Evolutionary conservation across 2,888 invertebrate genomes (phyloP).

Genomic region (Tortrix viridana): DNA sequence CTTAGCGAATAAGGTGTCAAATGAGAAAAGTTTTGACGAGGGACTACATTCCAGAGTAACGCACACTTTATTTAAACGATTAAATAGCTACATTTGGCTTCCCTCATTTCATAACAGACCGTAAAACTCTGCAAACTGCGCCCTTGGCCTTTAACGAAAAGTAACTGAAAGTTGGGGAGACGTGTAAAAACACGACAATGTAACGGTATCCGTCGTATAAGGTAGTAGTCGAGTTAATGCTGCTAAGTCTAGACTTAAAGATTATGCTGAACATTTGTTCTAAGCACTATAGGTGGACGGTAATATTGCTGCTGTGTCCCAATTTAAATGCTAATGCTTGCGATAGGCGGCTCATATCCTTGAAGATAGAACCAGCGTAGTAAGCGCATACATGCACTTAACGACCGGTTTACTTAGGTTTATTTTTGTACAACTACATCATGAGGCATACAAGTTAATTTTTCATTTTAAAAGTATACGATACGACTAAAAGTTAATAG

Average conservation of each 20-base stretch:
- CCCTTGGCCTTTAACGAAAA: too few relatives aligned
- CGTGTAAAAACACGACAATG: too few relatives aligned
- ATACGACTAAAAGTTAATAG: neutral
- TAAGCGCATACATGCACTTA: slow-evolving; percentile 56
- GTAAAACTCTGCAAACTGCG: too few relatives aligned
- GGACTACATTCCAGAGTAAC: slow-evolving; percentile 1
- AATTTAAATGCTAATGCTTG: slow-evolving; percentile 71
- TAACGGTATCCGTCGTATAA: too few relatives aligned
- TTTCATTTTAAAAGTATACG: slow-evolving; percentile 29
- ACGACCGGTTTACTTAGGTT: slow-evolving; percentile 47
- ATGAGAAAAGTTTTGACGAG: slow-evolving; percentile 9
- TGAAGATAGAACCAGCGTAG: slow-evolving; percentile 57
- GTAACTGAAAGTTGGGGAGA: too few relatives aligned
- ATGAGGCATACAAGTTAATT: slow-evolving; percentile 43
- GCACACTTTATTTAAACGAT: too few relatives aligned
- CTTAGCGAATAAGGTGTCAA: neutral
- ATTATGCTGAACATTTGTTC: neutral
- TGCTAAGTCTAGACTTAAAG: too few relatives aligned
- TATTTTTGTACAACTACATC: slow-evolving; percentile 46
- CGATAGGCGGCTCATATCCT: slow-evolving; percentile 56
- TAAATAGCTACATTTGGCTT: too few relatives aligned
- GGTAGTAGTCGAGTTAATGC: too few relatives aligned
- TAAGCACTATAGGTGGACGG: slow-evolving; percentile 9
- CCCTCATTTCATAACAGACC: too few relatives aligned
- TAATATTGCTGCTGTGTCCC: slow-evolving; percentile 42